Evolutionary conservation across 2,113 vertebrate species (phyloP).

Genomic region (Phyllopteryx taeniolatus): DNA sequence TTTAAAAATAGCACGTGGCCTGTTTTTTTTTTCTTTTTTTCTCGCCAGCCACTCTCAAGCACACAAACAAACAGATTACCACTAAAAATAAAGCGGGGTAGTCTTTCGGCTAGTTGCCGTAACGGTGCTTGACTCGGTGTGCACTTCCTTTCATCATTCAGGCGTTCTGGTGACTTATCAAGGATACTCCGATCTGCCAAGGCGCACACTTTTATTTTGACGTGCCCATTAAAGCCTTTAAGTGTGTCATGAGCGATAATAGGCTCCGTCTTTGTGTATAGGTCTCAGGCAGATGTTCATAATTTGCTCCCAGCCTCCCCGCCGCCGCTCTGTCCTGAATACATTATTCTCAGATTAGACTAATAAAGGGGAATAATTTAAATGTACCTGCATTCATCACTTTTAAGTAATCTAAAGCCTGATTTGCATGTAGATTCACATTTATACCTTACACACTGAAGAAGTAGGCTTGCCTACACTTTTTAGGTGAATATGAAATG

Average conservation of each 20-base stretch:
- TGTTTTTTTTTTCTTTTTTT: background rate
- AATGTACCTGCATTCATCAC: conserved; percentile 20
- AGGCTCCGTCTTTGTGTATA: conserved; percentile 17
- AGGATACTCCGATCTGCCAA: conserved; percentile 9
- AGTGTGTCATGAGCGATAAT: conserved; percentile 30
- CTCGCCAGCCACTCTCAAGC: conserved; percentile 12
- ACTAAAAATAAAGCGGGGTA: conserved; percentile 33
- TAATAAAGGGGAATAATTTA: conserved; percentile 34
- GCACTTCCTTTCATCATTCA: conserved; percentile 26
- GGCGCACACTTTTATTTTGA: conserved; percentile 29
- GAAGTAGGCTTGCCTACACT: background rate
- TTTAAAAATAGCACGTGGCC: conserved; percentile 45
- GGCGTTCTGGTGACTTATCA: conserved; percentile 31
- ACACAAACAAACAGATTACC: conserved; percentile 11
- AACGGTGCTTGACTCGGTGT: conserved; percentile 17
- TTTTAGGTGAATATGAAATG: conserved; percentile 13
- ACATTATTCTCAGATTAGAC: conserved; percentile 50
- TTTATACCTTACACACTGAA: background rate
- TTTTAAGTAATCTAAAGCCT: conserved; percentile 19
- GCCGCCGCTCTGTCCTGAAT: conserved; percentile 24
- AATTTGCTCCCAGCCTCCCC: conserved; percentile 2
- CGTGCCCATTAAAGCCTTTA: conserved; percentile 32
- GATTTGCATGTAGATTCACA: conserved; percentile 4
- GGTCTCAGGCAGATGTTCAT: conserved; percentile 31
- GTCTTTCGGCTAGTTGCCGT: conserved; percentile 19